Evolutionary conservation across 2,113 vertebrate genomes (phyloP), one percentile per base, ranked within the genome.

Genomic region (Elephas maximus): DNA sequence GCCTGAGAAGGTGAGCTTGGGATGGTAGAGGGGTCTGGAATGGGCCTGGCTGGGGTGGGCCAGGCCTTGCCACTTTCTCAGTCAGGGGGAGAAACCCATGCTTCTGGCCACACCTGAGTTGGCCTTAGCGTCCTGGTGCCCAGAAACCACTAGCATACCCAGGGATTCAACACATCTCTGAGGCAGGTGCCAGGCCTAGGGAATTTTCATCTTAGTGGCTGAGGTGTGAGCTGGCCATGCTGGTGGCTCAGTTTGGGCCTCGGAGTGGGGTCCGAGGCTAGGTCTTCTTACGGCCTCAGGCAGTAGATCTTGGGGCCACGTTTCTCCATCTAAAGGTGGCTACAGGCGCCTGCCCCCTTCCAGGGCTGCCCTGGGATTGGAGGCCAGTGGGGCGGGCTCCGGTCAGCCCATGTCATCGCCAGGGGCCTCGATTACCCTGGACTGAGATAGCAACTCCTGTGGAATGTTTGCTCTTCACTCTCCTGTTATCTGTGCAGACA

Each of bases 381-480:
- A 90, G 84, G 80, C 71, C 26, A 17, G 51, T 6, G 1, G 11
- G 28, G 21, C 24, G 26, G 6, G 63, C 4, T 51, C 41, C 20
- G 2, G 33, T 78, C 81, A 53, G 74, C 41, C 24, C 57, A 14
- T 37, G 2, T 80, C 90, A 28, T 33, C 11, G 53, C 33, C 51
- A 0, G 20, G 82, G 57, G 20, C 63, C 53, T 71, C 71, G n/a
- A 12, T 11, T 37, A 14, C 57, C 30, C 23, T n/a, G 41, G 63
- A 28, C 51, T 78, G 51, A 78, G 82, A 67, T 60, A 48, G 86
- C 69, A 44, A 1, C 41, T 37, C 9, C 73, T 80, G 33, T 44
- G 51, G 84, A 65, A 28, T 80, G 89, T 74, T 93, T 92, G 91
- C 57, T 92, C 69, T 87, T 63, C 83, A 77, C 21, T 48, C 28